phyloP scores from a whole-genome alignment of 37 sponge, comb jelly and placozoan species.

The Cliona cf. orientalis region DNA sequence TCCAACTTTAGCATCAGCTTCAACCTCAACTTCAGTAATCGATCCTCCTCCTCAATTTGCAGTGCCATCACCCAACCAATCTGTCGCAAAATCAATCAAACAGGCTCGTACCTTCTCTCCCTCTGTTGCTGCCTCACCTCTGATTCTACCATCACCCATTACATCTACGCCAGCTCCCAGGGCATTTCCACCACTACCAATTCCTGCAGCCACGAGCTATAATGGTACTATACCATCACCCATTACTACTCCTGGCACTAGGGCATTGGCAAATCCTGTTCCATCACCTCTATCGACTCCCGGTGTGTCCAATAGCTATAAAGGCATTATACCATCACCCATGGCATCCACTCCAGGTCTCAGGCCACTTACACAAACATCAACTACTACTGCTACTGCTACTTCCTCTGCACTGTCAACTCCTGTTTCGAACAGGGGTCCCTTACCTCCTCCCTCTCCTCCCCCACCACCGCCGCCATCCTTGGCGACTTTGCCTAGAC shows the following conservation, averaged over 20 bases:
- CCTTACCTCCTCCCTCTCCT: slow-evolving; percentile 1
- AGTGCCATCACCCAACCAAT: not conserved
- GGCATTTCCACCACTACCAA: not conserved
- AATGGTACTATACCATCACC: too few species aligned
- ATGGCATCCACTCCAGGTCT: not conserved
- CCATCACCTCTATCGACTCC: too few species aligned
- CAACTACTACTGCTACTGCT: not conserved
- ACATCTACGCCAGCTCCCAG: not conserved
- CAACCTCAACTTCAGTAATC: not conserved
- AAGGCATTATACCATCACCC: not conserved
- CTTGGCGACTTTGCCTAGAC: not conserved
- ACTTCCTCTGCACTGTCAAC: not conserved
- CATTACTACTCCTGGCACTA: too few species aligned
- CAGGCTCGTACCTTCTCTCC: not conserved
- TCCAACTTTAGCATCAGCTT: not conserved
- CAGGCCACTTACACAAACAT: not conserved
- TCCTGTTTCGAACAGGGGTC: not conserved
- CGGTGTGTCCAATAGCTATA: too few species aligned
- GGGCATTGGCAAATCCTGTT: not conserved
- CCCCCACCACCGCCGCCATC: not conserved
- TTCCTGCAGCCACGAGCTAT: not conserved
- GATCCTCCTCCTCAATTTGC: not conserved
- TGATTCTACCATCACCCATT: not conserved
- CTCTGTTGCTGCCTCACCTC: not conserved
- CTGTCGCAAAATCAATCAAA: not conserved